Percentiles rank a stretch among this genome's conserved stretches.
Conservation (phyloP, 2,797 vertebrate genomes). For the Melanotaenia boesemani region DNA sequence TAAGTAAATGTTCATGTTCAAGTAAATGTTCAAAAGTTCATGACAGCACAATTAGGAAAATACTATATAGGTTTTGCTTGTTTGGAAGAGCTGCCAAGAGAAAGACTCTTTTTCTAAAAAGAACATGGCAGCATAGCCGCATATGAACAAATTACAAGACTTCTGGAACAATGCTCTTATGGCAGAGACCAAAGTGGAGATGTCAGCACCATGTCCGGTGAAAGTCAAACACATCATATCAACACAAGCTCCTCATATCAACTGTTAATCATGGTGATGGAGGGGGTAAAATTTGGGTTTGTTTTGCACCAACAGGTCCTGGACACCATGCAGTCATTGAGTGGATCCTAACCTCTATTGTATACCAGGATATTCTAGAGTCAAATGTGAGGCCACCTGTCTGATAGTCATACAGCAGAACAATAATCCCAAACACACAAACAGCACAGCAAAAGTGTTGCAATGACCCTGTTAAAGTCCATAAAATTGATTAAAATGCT, state of each 20-base stretch:
- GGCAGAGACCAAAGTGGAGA: neutral
- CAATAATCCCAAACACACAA: too few relatives aligned
- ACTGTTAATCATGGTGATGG: neutral
- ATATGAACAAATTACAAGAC: neutral
- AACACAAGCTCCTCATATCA: neutral
- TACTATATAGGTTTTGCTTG: neutral
- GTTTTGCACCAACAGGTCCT: neutral
- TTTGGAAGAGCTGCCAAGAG: neutral
- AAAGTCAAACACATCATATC: neutral
- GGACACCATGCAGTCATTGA: neutral
- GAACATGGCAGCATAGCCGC: neutral
- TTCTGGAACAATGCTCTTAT: neutral
- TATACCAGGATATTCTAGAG: too few relatives aligned
- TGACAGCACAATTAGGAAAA: neutral
- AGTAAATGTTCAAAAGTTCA: neutral
- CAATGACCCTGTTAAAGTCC: too few relatives aligned
- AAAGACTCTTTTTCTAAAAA: neutral
- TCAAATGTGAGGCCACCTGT: too few relatives aligned
- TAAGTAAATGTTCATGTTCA: neutral
- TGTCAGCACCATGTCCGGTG: neutral
- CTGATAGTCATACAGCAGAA: too few relatives aligned
- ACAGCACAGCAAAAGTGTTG: too few relatives aligned
- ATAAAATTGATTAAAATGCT: too few relatives aligned
- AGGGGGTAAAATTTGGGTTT: neutral
- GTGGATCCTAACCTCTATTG: too few relatives aligned